These are phyloP conservation scores for Epizoanthus rinbou DNA, from an alignment of 92 coral and sea anemone species.

Conservation along the genomic window DNA sequence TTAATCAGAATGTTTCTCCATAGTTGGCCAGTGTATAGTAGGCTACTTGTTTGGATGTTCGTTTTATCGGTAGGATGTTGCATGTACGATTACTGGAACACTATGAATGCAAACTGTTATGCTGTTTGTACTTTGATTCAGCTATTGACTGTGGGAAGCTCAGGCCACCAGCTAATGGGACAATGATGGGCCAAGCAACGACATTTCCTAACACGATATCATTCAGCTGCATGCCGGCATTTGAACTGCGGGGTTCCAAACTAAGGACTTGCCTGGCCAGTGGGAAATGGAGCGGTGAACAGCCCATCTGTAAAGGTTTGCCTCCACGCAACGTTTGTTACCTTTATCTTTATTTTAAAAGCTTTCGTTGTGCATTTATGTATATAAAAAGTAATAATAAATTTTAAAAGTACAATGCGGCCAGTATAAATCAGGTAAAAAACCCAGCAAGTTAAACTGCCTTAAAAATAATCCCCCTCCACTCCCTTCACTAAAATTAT, in stretches of 20 bases:
- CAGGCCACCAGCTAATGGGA: slow-evolving; percentile 50
- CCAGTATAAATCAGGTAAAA: no score
- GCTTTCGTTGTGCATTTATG: no score
- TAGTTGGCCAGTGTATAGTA: no score
- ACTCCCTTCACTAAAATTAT: no score
- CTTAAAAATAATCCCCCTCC: no score
- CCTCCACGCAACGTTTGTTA: background rate
- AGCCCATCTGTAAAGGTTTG: slow-evolving; percentile 73
- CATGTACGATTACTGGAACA: background rate
- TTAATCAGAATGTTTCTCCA: no score
- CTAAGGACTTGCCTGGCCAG: slow-evolving; percentile 70
- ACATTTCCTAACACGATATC: slow-evolving; percentile 48
- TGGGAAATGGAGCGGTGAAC: slow-evolving; percentile 88
- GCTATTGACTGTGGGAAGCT: slow-evolving; percentile 67
- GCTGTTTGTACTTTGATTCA: slow-evolving; percentile 21
- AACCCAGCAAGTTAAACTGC: no score
- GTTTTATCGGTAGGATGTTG: background rate
- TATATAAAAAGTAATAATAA: no score
- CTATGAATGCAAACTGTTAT: background rate
- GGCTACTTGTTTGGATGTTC: no score
- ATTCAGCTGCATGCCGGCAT: slow-evolving; percentile 78
- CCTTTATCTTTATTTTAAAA: no score
- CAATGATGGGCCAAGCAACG: slow-evolving; percentile 45
- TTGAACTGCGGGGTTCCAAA: slow-evolving; percentile 70
- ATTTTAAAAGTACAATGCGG: no score